Base-by-base conservation (phyloP, 2,113 vertebrate genomes). In the Tetrao urogallus region DNA sequence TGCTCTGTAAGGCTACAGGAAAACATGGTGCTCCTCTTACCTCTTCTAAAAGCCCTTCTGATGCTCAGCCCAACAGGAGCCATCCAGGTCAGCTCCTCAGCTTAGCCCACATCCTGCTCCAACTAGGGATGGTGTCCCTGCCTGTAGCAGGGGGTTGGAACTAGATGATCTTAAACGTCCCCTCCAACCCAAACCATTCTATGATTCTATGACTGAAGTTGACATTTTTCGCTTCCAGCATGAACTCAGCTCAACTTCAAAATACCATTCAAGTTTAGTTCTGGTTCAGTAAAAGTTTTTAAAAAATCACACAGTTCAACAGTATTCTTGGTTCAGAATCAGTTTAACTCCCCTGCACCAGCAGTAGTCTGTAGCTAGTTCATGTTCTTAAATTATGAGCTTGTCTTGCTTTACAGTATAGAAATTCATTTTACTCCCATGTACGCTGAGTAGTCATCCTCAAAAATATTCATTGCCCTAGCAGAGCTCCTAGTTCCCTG, bases 251-350 rank as follows among this genome's bases (percentile, higher is more conserved):
- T 93, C 67, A 86, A 67, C 65, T 86, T 88, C 42, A 81, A 71
- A 86, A 92, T 88, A 94, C 71, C 73, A 77, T 75, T 88, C 17
- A 40, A 83, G 80, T 90, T 90, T 86, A 86, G 65, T 92, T 93
- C 73, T 90, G 90, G 88, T 93, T 96, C 93, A 96, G 81, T 34
- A 86, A 86, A 90, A 92, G 42, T 82, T 76, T 57, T 7, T 38
- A 86, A 79, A 74, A 87, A 67, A 45, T 45, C 43, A 32, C 20
- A 69, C 67, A 79, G 38, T 80, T 90, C 64, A 86, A 61, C 60
- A 65, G 66, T 72, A 43, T 25, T 91, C 92, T 86, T 92, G 43
- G 32, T 86, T 90, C 65, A 78, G 60, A 67, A 32, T 86, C 75
- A 83, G 42, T 93, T 94, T 77, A 95, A 90, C 22, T 86, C 61